Base-by-base conservation (phyloP, 2,797 vertebrate genomes). In the Sparus aurata region DNA sequence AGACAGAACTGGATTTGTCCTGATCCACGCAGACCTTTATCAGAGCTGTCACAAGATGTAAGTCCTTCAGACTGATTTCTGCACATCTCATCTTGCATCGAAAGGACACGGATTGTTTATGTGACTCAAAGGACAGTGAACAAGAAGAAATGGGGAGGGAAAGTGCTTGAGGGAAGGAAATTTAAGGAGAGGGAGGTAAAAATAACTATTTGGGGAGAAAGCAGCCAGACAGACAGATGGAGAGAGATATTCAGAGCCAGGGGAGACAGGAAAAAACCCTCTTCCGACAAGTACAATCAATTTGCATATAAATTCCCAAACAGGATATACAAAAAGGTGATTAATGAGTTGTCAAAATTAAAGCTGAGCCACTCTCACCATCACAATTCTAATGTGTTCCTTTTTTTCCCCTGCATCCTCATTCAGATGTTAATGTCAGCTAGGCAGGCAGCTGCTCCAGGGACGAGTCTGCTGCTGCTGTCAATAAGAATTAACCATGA, bases 401-500 rank as follows among this genome's bases (percentile, higher is more conserved):
- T 52, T 54, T 75, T 79, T 55, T 20, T n/a, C 6, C 30, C 23
- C 22, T 49, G 20, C 34, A 77, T 67, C 12, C 55, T 79, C 67
- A 79, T 83, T 87, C 71, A 85, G 67, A 86, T 82, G 87, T 53
- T 75, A 85, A 89, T 77, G 71, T 68, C 62, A 66, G 57, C 2
- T 1, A 9, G 12, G 25, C 41, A 43, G 64, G 47, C 16, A 23
- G 27, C 74, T 34, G 76, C 80, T 79, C 49, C 23, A 17, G 78
- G 75, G 77, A 82, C 72, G n/a, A 50, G 47, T 73, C 78, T 60
- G 76, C 65, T 67, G 83, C 77, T 80, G 77, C 82, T 85, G 89
- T 86, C 83, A 80, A 72, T 86, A 74, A 69, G 59, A 87, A 86
- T 90, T 79, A 79, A 77, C 34, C 73, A 62, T 27, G 43, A 79